These are phyloP conservation scores for Pelmatolapia mariae DNA, from an alignment of 2,113 vertebrate species.

Conservation along the genomic window DNA sequence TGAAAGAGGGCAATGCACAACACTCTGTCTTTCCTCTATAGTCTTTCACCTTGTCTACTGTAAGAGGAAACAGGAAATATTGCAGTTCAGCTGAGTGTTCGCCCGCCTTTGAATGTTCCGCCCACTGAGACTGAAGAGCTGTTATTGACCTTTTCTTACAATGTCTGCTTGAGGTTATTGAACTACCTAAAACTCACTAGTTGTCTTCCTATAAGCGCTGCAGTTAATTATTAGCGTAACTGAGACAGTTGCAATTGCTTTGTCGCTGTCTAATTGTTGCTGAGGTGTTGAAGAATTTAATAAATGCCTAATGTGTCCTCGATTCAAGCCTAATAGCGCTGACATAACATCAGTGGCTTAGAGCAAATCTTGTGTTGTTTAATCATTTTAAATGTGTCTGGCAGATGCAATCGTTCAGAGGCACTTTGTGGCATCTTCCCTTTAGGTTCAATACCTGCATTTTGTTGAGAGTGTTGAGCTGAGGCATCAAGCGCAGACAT, in stretches of 20 bases:
- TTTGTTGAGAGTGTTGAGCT: conserved; percentile 8
- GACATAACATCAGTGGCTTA: not conserved
- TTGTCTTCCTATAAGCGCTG: not conserved
- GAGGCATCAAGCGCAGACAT: conserved; percentile 26
- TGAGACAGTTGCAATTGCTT: not conserved
- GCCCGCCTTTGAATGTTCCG: not conserved
- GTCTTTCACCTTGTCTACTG: conserved; percentile 13
- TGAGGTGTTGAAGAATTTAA: not conserved
- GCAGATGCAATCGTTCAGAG: not conserved
- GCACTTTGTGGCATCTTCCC: not conserved
- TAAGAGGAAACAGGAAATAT: conserved; percentile 44
- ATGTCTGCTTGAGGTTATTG: not conserved
- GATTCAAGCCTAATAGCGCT: not conserved
- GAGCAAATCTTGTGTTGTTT: not conserved
- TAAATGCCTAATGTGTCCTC: not conserved
- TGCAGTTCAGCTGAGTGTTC: conserved; percentile 6
- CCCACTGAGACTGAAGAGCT: conserved; percentile 1
- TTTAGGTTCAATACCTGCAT: not conserved
- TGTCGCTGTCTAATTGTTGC: not conserved
- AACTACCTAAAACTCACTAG: not conserved
- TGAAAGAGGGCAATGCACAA: conserved; percentile 53
- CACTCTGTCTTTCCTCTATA: conserved; percentile 34
- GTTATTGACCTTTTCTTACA: not conserved
- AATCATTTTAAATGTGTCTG: not conserved
- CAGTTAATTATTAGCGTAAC: not conserved